A percentile compares a stretch with the other conserved stretches of the same genome.
phyloP scores from a whole-genome alignment of 1,140 invertebrate species.

The Eurosta solidaginis region DNA sequence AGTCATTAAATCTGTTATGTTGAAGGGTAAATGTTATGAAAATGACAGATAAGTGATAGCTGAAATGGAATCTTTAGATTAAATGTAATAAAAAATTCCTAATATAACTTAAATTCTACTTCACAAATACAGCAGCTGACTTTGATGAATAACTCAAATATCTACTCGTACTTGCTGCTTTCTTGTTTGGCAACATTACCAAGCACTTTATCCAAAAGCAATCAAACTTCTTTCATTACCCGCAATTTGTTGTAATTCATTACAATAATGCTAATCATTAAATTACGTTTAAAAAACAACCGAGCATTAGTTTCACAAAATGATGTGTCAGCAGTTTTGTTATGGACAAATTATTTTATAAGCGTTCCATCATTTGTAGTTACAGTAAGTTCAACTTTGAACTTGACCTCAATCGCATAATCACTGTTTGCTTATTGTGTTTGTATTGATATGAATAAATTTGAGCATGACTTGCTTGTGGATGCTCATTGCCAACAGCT shows the following conservation, averaged over 20 bases:
- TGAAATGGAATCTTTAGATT: no score
- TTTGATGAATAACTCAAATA: not conserved
- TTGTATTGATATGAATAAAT: not conserved
- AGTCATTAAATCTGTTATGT: not conserved
- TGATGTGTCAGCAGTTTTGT: not conserved
- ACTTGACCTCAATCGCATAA: conserved; percentile 28
- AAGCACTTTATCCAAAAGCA: not conserved
- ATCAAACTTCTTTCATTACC: not conserved
- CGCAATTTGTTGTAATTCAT: not conserved
- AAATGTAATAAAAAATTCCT: no score
- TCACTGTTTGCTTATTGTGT: not conserved
- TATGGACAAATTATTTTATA: not conserved
- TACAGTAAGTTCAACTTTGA: conserved; percentile 19
- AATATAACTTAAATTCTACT: not conserved
- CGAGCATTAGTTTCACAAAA: not conserved
- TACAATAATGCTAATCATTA: not conserved
- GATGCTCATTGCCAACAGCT: conserved; percentile 6
- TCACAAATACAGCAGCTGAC: not conserved
- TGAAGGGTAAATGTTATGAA: not conserved
- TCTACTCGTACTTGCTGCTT: not conserved
- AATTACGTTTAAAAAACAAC: not conserved
- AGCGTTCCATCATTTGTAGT: not conserved
- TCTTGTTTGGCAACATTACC: not conserved
- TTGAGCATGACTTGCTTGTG: not conserved
- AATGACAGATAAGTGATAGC: not conserved